Percentiles rank a stretch among this genome's conserved stretches.
Conservation (phyloP, 2,113 vertebrate genomes). For the Coreoperca whiteheadi region DNA sequence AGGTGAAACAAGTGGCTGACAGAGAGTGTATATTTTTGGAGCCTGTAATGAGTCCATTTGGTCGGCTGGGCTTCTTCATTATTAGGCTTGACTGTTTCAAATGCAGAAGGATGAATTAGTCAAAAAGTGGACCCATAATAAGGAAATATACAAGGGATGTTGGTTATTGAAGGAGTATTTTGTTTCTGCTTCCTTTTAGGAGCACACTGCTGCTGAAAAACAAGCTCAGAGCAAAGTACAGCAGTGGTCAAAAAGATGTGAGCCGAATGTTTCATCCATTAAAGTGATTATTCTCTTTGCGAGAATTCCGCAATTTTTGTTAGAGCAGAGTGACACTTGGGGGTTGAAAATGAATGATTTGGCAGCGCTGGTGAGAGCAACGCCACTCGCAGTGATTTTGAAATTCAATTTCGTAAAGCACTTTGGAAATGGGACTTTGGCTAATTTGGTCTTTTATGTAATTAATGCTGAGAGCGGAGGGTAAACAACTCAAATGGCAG, state of each 20-base stretch:
- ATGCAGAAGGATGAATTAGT: not conserved
- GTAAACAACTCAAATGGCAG: not conserved
- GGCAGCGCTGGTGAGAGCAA: slow-evolving; percentile 10
- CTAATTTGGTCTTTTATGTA: slow-evolving; percentile 11
- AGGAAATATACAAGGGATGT: not conserved
- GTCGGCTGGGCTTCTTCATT: not conserved
- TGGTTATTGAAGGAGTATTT: not conserved
- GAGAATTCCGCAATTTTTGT: slow-evolving; percentile 6
- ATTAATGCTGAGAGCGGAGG: not conserved
- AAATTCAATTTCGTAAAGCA: slow-evolving; percentile 35
- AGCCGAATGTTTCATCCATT: not conserved
- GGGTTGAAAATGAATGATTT: slow-evolving; percentile 6
- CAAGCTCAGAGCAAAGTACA: not conserved
- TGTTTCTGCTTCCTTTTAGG: not conserved
- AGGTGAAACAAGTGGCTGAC: slow-evolving; percentile 63
- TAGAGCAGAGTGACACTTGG: not conserved
- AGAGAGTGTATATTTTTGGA: slow-evolving; percentile 59
- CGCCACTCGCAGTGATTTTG: not conserved
- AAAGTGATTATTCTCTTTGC: slow-evolving; percentile 10
- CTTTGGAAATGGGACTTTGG: slow-evolving; percentile 23
- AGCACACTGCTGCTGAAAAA: not conserved
- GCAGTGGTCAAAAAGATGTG: not conserved
- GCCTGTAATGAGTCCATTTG: slow-evolving; percentile 46
- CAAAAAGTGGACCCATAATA: not conserved
- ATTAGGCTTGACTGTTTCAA: not conserved